phyloP scores from a whole-genome alignment of 2,113 vertebrate species.

The Daubentonia madagascariensis region DNA sequence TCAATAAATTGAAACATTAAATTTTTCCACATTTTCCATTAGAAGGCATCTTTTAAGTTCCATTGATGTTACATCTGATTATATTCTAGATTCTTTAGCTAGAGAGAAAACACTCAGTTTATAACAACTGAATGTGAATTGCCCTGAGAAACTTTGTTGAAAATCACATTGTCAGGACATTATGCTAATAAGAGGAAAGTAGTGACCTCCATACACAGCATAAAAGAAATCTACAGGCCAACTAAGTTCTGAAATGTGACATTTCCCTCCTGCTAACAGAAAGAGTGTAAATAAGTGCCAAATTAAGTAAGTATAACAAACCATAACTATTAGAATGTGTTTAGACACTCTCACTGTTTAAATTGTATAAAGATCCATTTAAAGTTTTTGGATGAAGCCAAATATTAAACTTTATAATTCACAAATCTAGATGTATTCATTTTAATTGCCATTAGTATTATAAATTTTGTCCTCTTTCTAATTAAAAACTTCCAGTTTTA shows the following conservation, averaged over 20 bases:
- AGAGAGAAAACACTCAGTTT: neutral
- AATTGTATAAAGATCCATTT: neutral
- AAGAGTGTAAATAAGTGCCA: neutral
- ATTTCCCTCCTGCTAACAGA: neutral
- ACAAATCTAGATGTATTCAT: neutral
- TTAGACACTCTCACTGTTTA: neutral
- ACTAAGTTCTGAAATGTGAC: neutral
- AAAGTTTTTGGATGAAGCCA: neutral
- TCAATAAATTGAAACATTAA: neutral
- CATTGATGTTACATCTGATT: neutral
- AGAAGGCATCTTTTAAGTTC: neutral
- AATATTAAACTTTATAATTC: neutral
- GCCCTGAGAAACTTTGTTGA: neutral
- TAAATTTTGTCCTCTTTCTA: neutral
- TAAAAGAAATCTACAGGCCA: neutral
- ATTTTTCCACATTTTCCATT: neutral
- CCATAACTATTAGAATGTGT: neutral
- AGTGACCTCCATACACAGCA: slow-evolving; percentile 62
- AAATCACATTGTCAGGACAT: neutral
- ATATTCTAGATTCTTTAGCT: neutral
- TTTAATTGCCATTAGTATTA: neutral
- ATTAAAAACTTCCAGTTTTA: neutral
- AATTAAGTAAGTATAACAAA: neutral
- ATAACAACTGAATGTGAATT: neutral
- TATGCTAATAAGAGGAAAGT: slow-evolving; percentile 46